Conservation (phyloP, 1,140 invertebrate genomes). For the Chironomus tepperi region DNA sequence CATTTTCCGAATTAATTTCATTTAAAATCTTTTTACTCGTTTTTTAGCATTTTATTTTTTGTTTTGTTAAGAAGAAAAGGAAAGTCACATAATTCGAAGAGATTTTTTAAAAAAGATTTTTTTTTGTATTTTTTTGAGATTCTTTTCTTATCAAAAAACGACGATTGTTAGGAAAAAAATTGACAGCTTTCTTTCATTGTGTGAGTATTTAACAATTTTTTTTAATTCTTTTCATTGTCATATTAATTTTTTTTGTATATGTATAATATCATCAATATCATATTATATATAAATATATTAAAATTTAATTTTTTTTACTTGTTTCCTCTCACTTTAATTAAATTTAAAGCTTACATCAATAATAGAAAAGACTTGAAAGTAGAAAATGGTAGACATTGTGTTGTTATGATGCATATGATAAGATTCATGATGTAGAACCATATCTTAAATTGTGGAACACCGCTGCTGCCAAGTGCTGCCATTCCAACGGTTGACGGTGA, state of each 20-base stretch:
- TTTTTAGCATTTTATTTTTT: too few relatives aligned
- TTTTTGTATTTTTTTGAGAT: background rate
- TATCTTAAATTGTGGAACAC: background rate
- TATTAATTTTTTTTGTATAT: background rate
- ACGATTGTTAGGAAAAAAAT: constrained; percentile 13
- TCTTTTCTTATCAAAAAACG: background rate
- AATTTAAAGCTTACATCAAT: constrained; percentile 19
- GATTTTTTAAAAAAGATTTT: background rate
- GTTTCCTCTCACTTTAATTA: background rate
- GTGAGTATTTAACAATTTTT: background rate
- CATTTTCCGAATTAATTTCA: too few relatives aligned
- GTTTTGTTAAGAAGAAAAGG: background rate
- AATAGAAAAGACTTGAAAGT: background rate
- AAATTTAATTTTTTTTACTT: background rate
- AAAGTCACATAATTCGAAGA: background rate
- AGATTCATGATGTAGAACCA: background rate
- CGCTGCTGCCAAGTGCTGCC: background rate
- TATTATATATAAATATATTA: background rate
- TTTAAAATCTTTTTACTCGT: too few relatives aligned
- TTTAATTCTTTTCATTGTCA: background rate
- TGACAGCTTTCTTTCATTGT: background rate
- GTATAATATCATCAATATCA: background rate
- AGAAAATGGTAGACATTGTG: constrained; percentile 23
- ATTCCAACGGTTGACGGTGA: background rate
- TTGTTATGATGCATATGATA: constrained; percentile 4